A percentile compares a stretch with the other conserved stretches of the same genome.
Evolutionary conservation across 2,113 vertebrate species (phyloP).

Genomic region (Colistium nudipinnis): DNA sequence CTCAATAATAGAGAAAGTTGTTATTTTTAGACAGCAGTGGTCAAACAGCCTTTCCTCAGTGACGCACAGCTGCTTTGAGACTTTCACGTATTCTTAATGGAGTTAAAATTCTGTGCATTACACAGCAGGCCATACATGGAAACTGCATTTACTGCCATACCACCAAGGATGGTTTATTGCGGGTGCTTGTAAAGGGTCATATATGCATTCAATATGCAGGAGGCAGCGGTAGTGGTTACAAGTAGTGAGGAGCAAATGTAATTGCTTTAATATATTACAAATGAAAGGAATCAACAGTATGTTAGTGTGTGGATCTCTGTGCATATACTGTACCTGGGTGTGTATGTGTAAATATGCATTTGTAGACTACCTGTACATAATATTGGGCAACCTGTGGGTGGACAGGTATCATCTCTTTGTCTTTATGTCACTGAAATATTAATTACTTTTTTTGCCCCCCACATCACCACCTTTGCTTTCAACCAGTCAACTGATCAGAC

Average conservation of each 20-base stretch:
- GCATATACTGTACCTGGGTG: not conserved
- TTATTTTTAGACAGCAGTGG: conserved; percentile 61
- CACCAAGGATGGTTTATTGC: conserved; percentile 7
- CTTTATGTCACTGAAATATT: conserved; percentile 41
- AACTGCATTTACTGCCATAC: conserved; percentile 39
- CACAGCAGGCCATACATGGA: conserved; percentile 26
- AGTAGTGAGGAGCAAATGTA: conserved; percentile 10
- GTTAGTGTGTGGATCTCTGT: conserved; percentile 7
- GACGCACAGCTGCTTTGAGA: conserved; percentile 24
- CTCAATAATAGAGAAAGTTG: conserved; percentile 58
- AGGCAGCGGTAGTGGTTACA: not conserved
- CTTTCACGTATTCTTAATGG: not conserved
- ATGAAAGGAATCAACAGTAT: not conserved
- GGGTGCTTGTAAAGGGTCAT: not conserved
- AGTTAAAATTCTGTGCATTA: not conserved
- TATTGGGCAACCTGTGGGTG: conserved; percentile 3
- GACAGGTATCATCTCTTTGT: conserved; percentile 21
- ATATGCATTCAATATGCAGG: conserved; percentile 49
- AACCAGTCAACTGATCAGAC: conserved; percentile 7
- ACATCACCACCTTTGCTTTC: conserved; percentile 6
- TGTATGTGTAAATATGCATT: conserved; percentile 11
- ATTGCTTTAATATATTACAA: conserved; percentile 36
- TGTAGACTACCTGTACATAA: not conserved
- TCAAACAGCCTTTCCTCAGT: conserved; percentile 22
- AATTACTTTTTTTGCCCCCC: conserved; percentile 34